Evolutionary conservation across 2,797 vertebrate species (phyloP), one percentile per base, ranked within the genome.

Genomic region (Melanotaenia pygmaea): DNA sequence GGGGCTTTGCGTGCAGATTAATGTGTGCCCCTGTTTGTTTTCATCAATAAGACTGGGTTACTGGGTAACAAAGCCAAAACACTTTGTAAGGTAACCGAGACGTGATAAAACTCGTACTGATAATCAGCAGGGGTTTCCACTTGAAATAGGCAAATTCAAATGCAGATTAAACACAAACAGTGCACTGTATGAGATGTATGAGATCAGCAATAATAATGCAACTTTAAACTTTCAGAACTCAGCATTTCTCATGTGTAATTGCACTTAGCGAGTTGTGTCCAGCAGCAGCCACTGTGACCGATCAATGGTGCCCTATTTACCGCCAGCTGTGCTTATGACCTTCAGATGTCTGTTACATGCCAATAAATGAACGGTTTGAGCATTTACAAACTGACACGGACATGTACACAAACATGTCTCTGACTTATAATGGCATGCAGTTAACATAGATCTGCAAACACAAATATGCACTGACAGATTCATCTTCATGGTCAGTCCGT

Each of bases 271-370:
- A 72, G 65, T 64, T 22, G 43, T 37, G 76, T 64, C 71, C 69
- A 59, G 69, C 74, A 47, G 58, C 32, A 60, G 80, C 74, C 56
- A 79, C 40, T 35, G 50, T 45, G 67, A 67, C 67, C 0, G 57
- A 87, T 93, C 87, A 2, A 92, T 92, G 64, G 59, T 72, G 90
- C 12, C 88, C 92, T 80, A 91, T 76, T 88, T 92, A 34, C 73
- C 10, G 82, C 78, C 84, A 22, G 75, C 77, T 87, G 81, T 71
- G 76, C 69, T 75, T 5, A 6, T 80, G 91, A 93, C 92, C 92
- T 92, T 91, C 87, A 85, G n/a, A 75, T 54, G 82, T 68, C 72
- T 77, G 80, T 84, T 76, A 86, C 73, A 76, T 28, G 32, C 64
- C 74, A 71, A 86, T 91, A 83, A 74, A 90, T 91, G 56, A 64